Percentiles rank a stretch among this genome's conserved stretches.
Evolutionary conservation across 2,113 vertebrate genomes (phyloP).

Genomic region (Saccopteryx leptura): DNA sequence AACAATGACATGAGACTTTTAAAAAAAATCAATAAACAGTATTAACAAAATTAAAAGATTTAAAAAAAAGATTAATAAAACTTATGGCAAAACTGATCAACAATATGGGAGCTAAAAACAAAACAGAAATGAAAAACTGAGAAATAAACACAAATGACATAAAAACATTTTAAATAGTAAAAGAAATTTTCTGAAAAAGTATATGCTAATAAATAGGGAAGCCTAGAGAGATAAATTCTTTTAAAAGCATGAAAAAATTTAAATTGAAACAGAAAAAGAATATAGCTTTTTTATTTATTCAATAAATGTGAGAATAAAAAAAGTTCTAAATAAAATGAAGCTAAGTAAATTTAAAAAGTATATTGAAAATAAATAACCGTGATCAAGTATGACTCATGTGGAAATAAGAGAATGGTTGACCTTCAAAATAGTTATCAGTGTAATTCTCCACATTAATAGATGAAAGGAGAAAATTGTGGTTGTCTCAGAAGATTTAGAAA

Average conservation of each 20-base stretch:
- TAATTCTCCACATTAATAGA: not conserved
- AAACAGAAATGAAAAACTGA: not conserved
- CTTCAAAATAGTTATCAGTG: not conserved
- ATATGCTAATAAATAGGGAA: not conserved
- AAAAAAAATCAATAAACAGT: not conserved
- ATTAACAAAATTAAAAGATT: not conserved
- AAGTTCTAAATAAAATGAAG: slow-evolving; percentile 5
- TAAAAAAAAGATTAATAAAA: not conserved
- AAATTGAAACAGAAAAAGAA: not conserved
- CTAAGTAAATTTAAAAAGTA: not conserved
- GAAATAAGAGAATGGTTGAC: not conserved
- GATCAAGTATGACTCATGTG: not conserved
- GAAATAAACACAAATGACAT: not conserved
- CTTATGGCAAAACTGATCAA: not conserved
- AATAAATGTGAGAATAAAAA: not conserved
- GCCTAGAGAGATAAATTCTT: not conserved
- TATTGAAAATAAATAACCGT: slow-evolving; percentile 21
- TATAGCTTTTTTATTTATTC: not conserved
- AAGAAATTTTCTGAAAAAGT: not conserved
- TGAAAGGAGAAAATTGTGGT: not conserved
- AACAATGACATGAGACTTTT: not conserved
- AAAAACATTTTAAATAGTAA: not conserved
- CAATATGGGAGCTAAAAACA: not conserved
- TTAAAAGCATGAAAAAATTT: not conserved
- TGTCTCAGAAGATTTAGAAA: not conserved